Percentiles rank a stretch among this genome's conserved stretches.
Evolutionary conservation across 2,113 vertebrate genomes (phyloP).

Genomic region (Ascaphus truei): DNA sequence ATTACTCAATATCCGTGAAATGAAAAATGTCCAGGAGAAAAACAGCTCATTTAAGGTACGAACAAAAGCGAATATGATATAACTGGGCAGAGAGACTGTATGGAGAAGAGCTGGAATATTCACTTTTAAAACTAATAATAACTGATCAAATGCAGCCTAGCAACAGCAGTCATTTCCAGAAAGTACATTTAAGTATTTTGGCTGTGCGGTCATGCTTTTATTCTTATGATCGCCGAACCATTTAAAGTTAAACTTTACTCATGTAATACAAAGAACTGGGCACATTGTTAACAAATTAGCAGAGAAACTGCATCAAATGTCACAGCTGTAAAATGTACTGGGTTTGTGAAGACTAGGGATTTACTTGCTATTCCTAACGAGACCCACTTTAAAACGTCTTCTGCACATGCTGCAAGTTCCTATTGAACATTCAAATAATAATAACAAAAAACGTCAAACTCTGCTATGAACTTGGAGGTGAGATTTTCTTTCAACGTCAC

Average conservation of each 20-base stretch:
- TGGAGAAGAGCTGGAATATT: slow-evolving; percentile 3
- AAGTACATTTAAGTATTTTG: slow-evolving; percentile 24
- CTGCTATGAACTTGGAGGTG: slow-evolving; percentile 5
- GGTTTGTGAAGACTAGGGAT: neutral
- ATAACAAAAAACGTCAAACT: neutral
- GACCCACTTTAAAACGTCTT: too few species aligned
- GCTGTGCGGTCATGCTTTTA: slow-evolving; percentile 9
- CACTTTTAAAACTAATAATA: slow-evolving; percentile 17
- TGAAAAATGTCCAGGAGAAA: slow-evolving; percentile 21
- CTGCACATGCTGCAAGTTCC: too few species aligned
- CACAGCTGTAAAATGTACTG: neutral
- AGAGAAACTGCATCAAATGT: slow-evolving; percentile 10
- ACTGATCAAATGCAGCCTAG: slow-evolving; percentile 26
- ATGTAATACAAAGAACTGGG: neutral
- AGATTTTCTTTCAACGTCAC: neutral
- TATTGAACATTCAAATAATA: too few species aligned
- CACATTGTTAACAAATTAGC: slow-evolving; percentile 21
- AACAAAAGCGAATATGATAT: slow-evolving; percentile 15
- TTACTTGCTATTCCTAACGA: too few species aligned
- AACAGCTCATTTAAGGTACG: slow-evolving; percentile 19
- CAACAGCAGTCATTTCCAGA: slow-evolving; percentile 15
- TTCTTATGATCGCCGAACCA: slow-evolving; percentile 13
- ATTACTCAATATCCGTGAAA: slow-evolving; percentile 24
- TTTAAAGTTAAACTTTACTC: slow-evolving; percentile 17
- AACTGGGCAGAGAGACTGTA: neutral